These are phyloP conservation scores for Salvelinus sp. DNA, from an alignment of 2,113 vertebrate species.

Conservation along the genomic window DNA sequence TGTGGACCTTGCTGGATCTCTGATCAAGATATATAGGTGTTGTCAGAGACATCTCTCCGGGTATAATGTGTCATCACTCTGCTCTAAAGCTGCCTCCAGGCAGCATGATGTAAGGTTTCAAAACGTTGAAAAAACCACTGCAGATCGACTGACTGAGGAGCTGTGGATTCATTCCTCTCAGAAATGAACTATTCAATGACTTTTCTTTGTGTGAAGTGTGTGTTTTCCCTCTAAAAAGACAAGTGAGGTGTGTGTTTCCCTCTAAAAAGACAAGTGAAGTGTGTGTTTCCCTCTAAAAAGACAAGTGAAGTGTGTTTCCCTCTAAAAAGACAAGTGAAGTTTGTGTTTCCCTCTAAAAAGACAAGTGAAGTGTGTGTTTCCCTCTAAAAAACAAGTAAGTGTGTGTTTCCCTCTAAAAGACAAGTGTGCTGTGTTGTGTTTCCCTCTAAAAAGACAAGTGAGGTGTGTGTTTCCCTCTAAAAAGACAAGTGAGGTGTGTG, in stretches of 20 bases:
- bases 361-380: too few species aligned
- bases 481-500: constrained; percentile 18
- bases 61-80: constrained; percentile 61
- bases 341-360: too few species aligned
- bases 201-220: neutral
- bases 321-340: too few species aligned
- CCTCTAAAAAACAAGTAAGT: constrained; percentile 20
- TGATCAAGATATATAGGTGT: constrained; percentile 69
- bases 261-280: constrained; percentile 18
- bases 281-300: constrained; percentile 24
- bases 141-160: constrained; percentile 10
- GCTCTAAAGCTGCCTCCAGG: constrained; percentile 21
- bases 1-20: neutral
- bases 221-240: neutral
- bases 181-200: constrained; percentile 23
- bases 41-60: constrained; percentile 62
- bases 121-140: constrained; percentile 32
- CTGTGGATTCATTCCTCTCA: constrained; percentile 3
- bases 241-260: constrained; percentile 25
- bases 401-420: too few species aligned
- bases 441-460: neutral
- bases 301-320: neutral
- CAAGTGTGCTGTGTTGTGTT: too few species aligned
- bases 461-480: constrained; percentile 24
- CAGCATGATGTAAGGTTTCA: constrained; percentile 57